A percentile compares a stretch with the other conserved stretches of the same genome.
Evolutionary conservation across 2,797 vertebrate species (phyloP).

Genomic region (Trematomus bernacchii): DNA sequence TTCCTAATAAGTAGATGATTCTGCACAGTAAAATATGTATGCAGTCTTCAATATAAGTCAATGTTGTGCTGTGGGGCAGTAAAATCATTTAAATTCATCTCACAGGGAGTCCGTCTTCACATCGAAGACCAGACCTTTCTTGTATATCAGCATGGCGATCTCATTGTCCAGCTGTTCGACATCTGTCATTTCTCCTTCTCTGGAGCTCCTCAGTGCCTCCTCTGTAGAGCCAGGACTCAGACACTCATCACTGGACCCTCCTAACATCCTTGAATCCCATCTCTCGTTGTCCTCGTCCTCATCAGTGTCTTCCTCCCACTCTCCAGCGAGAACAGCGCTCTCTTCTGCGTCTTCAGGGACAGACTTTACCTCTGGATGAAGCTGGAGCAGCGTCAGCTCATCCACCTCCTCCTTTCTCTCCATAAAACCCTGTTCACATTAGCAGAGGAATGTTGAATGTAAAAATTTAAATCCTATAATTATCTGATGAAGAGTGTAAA

Average conservation of each 20-base stretch:
- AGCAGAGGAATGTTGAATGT: slow-evolving; percentile 6
- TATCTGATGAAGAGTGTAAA: neutral
- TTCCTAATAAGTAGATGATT: neutral
- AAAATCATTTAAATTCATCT: neutral
- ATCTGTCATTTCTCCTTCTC: slow-evolving; percentile 30
- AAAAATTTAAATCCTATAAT: neutral
- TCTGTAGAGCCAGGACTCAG: slow-evolving; percentile 31
- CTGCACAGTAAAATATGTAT: neutral
- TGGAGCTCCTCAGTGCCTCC: slow-evolving; percentile 26
- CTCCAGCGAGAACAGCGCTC: neutral
- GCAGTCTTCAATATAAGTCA: neutral
- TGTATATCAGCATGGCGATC: slow-evolving; percentile 69
- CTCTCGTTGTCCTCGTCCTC: slow-evolving; percentile 18
- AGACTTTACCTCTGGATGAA: slow-evolving; percentile 26
- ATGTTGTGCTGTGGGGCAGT: slow-evolving; percentile 6
- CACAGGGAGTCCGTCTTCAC: slow-evolving; percentile 58
- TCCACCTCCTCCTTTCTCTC: slow-evolving; percentile 72
- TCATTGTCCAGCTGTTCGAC: slow-evolving; percentile 58
- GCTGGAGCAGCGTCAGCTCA: slow-evolving; percentile 50
- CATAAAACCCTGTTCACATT: slow-evolving; percentile 50
- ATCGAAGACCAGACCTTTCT: slow-evolving; percentile 77
- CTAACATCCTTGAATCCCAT: slow-evolving; percentile 22
- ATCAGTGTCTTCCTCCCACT: neutral
- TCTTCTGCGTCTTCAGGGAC: slow-evolving; percentile 27
- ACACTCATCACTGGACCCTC: slow-evolving; percentile 24